A percentile compares a stretch with the other conserved stretches of the same genome.
Evolutionary conservation across 2,113 vertebrate species (phyloP).

Genomic region (Azemiops feae): DNA sequence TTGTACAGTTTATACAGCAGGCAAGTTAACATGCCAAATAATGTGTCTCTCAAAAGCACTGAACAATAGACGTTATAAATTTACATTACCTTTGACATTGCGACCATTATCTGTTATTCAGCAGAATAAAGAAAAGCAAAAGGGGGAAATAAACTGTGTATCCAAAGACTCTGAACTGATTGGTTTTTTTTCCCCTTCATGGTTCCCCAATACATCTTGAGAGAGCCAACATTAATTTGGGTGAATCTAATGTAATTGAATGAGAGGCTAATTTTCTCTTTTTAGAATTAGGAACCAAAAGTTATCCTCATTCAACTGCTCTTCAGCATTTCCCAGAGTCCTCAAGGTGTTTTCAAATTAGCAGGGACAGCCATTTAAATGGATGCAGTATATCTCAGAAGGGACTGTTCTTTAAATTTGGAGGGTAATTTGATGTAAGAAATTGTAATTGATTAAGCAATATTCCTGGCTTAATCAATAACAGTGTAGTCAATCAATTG

Average conservation of each 20-base stretch:
- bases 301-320: not conserved
- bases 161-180: conserved; percentile 44
- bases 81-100: conserved; percentile 93
- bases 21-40: conserved; percentile 71
- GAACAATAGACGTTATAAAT: conserved; percentile 40
- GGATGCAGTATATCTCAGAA: not conserved
- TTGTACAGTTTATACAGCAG: conserved; percentile 75
- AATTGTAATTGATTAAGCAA: not conserved
- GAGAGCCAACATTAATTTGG: not conserved
- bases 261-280: not conserved
- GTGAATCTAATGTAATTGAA: no score
- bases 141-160: conserved; percentile 68
- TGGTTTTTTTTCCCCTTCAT: not conserved
- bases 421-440: not conserved
- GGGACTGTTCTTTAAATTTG: not conserved
- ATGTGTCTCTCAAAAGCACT: conserved; percentile 61
- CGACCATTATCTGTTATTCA: conserved; percentile 92
- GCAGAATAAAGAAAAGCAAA: conserved; percentile 70
- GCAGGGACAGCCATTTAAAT: not conserved
- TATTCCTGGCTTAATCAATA: not conserved
- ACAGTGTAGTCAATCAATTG: not conserved
- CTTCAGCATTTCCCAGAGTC: not conserved
- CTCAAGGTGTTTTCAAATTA: not conserved
- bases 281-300: not conserved
- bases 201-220: not conserved